Conservation (phyloP, 2,888 invertebrate genomes). For the Dolichopus griseipennis region DNA sequence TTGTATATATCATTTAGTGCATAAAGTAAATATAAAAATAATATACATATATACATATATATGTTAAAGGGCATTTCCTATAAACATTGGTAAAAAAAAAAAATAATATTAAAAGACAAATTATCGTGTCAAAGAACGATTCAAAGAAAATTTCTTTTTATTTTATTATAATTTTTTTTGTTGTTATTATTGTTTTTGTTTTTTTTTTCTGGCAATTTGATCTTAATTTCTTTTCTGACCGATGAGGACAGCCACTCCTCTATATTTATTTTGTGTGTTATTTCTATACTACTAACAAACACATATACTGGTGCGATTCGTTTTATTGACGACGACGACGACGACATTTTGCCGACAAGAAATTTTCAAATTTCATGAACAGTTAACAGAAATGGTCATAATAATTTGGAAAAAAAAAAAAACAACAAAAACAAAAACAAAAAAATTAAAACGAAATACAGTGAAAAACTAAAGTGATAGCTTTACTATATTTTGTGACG, state of each 20-base stretch:
- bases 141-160: background rate
- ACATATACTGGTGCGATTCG: too few relatives aligned
- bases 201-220: background rate
- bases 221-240: background rate
- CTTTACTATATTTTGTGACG: background rate
- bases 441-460: too few relatives aligned
- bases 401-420: too few relatives aligned
- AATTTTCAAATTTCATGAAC: background rate
- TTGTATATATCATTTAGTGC: too few relatives aligned
- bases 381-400: background rate
- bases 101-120: background rate
- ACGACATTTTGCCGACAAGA: background rate
- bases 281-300: too few relatives aligned
- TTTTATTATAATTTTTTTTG: background rate
- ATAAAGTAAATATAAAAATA: too few relatives aligned
- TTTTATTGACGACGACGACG: background rate
- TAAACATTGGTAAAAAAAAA: background rate
- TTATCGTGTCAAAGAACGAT: background rate
- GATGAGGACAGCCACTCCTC: background rate
- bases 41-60: too few relatives aligned
- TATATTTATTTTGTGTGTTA: background rate
- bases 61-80: background rate
- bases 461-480: background rate
- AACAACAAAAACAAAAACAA: too few relatives aligned
- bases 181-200: background rate